Base-by-base conservation (phyloP, 2,113 vertebrate genomes). In the Mustela lutreola region DNA sequence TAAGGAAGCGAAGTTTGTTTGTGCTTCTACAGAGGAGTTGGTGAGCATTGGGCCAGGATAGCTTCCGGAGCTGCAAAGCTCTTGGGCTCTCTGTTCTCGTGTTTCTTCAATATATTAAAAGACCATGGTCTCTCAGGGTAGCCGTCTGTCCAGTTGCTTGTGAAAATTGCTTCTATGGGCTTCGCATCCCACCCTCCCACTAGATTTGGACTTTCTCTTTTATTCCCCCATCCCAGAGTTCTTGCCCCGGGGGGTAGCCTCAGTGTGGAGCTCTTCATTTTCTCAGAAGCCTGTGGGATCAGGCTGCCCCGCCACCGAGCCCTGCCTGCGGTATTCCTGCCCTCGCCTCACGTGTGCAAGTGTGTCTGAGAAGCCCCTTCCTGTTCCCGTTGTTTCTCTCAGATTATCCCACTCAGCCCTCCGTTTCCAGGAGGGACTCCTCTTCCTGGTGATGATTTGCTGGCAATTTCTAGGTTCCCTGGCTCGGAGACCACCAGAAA, bases 91-190 rank as follows among this genome's bases (percentile, higher is more conserved):
- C 26, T 82, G 31, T 95, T 88, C 63, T 96, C 9, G 9, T 85
- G 63, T 86, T 85, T n/a, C 63, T 97, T 95, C 56, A 19, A 83
- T 67, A 18, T 63, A 60, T 28, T 95, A 42, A 76, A 78, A 78
- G 21, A 39, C 4, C 4, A 26, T 22, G 36, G 10, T 56, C n/a
- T 95, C 42, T 93, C 31, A 8, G 4, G 73, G n/a, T 58, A 94
- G 5, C 48, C n/a, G 7, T 65, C 56, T 96, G 36, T 87, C n/a
- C 28, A 63, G 16, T 33, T 95, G 56, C 62, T 97, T 75, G 39
- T 84, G 58, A 89, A 95, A 78, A 63, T 71, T 50, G 21, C 22
- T 26, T 73, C 62, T 18, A 24, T 15, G 84, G 91, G 42, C 18
- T 95, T 92, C 22, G 21, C 36, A 33, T 62, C 33, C 19, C 19